Percentiles rank a stretch among this genome's conserved stretches.
Evolutionary conservation across 2,113 vertebrate genomes (phyloP).

Genomic region (Callithrix jacchus): DNA sequence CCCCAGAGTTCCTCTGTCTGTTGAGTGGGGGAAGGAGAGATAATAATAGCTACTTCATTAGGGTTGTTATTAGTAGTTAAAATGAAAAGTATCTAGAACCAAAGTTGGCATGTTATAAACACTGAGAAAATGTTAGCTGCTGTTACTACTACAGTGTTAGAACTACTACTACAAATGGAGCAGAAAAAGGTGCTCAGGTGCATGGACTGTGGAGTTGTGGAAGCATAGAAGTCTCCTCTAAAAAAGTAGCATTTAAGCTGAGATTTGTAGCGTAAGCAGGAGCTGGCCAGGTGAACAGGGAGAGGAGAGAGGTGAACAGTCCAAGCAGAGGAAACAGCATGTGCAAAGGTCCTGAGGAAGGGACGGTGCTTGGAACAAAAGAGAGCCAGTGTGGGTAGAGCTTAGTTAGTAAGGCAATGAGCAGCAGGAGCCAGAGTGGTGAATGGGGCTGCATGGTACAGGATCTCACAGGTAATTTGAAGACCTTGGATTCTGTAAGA

Average conservation of each 20-base stretch:
- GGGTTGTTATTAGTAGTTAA: neutral
- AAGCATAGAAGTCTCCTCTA: neutral
- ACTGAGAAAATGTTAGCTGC: neutral
- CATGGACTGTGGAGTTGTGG: too few species aligned
- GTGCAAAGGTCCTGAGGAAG: neutral
- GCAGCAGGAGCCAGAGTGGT: neutral
- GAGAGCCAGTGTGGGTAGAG: neutral
- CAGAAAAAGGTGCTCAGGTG: neutral
- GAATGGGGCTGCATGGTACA: neutral
- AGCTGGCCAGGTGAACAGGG: neutral
- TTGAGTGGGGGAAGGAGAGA: neutral
- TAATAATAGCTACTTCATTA: neutral
- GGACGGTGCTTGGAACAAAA: neutral
- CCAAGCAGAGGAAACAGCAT: neutral
- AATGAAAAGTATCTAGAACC: neutral
- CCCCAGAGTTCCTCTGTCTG: neutral
- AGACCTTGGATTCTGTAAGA: neutral
- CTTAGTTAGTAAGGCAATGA: neutral
- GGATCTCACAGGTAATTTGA: neutral
- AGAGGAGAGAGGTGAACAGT: neutral
- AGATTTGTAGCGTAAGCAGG: neutral
- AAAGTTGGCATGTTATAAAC: neutral
- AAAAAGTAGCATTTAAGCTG: neutral
- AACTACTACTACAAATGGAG: accelerated
- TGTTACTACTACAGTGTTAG: neutral